Evolutionary conservation across 2,113 vertebrate genomes (phyloP), one percentile per base, ranked within the genome.

Genomic region (Zosterops borbonicus): DNA sequence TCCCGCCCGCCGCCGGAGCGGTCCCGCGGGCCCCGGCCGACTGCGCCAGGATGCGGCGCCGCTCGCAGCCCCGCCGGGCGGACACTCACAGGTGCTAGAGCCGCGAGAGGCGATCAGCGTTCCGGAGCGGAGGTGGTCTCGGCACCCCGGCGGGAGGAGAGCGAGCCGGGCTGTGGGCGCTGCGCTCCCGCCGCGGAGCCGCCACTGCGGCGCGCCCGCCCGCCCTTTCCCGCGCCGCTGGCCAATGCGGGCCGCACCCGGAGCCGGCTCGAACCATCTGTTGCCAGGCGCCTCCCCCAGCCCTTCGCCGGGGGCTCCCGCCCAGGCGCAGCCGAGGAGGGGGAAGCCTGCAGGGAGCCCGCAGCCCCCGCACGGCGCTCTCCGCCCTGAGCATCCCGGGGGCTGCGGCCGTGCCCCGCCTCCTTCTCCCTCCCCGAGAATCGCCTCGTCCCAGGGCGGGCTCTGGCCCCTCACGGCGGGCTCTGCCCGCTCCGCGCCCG

Each of bases 211-310:
- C 37, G 37, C 35, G 3, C 35, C 46, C 56, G 74, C 74, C 74
- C 76, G 49, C 76, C 76, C 60, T 65, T 64, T 53, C 49, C 84
- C 90, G 73, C 90, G 87, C 87, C 46, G 82, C 71, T 52, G 94
- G 92, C 95, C 92, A 96, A 96, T 96, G 96, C 93, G 94, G 95
- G 95, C 95, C 52, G 81, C 68, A 28, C 31, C 68, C 89, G 88
- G 15, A 83, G 78, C 69, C 95, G 94, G 90, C 94, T 56, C 44
- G 49, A 96, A 95, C 97, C 98, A 98, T 98, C 98, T 98, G 98
- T 97, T 98, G 97, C 97, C 92, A 98, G 94, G 96, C 96, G 84
- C 97, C 97, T 97, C 97, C 92, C 94, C 73, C 80, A 3, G 53
- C 79, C 77, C 74, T 35, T 33, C 0, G 75, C 69, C 62, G 29